phyloP scores from a whole-genome alignment of 2,888 invertebrate species.

The Cryptus armator region DNA sequence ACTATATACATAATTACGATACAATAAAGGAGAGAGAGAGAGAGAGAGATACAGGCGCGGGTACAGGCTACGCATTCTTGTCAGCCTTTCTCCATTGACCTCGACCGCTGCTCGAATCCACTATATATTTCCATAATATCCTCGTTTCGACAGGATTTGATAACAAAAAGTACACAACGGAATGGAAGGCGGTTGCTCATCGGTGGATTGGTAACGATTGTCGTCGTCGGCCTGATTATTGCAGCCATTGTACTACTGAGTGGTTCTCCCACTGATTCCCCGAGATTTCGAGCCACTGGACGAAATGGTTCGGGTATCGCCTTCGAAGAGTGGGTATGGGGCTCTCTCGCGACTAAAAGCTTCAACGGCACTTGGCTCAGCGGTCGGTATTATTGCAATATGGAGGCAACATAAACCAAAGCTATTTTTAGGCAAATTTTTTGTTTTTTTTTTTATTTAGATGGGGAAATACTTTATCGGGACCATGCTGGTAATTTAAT shows the following conservation, averaged over 20 bases:
- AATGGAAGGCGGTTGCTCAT: slow-evolving; percentile 82
- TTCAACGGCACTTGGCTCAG: slow-evolving; percentile 95
- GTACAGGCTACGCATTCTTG: neutral
- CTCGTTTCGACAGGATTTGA: slow-evolving; percentile 77
- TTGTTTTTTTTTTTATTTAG: slow-evolving; percentile 85
- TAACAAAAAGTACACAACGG: slow-evolving; percentile 83
- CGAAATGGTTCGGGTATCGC: slow-evolving; percentile 85
- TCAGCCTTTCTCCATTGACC: slow-evolving; percentile 15
- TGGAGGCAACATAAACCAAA: too few species aligned
- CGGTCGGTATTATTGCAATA: slow-evolving; percentile 86
- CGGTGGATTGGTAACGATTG: slow-evolving; percentile 86
- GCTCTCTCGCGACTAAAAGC: slow-evolving; percentile 88
- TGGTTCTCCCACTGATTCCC: slow-evolving; percentile 76
- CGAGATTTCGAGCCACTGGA: slow-evolving; percentile 71
- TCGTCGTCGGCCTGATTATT: slow-evolving; percentile 88
- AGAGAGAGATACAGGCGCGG: neutral
- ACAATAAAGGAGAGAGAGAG: too few species aligned
- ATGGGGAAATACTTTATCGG: slow-evolving; percentile 88
- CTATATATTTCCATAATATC: neutral
- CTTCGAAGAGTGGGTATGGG: slow-evolving; percentile 91
- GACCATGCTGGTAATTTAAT: slow-evolving; percentile 87
- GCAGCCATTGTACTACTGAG: slow-evolving; percentile 87
- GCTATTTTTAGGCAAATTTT: neutral
- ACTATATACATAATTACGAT: neutral
- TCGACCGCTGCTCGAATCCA: neutral